Evolutionary conservation across 2,113 vertebrate genomes (phyloP), one percentile per base, ranked within the genome.

Genomic region (Beaufortia kweichowensis): DNA sequence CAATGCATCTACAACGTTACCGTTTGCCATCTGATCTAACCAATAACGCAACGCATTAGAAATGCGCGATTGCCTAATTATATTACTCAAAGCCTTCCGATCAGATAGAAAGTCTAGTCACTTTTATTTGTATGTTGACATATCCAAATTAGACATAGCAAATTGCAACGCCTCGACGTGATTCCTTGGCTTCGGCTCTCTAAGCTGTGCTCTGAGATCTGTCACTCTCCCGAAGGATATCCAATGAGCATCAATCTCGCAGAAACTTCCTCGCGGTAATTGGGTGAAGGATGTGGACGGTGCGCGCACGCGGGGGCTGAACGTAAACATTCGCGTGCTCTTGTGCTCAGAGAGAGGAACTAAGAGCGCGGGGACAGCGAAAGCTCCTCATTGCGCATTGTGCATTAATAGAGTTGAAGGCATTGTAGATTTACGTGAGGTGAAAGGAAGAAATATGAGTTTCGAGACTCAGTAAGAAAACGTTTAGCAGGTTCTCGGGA

Each of bases 261-360:
- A 79, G 77, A 87, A 84, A 87, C 91, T 88, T 90, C 91, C 86
- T 78, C 75, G 81, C 86, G 85, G 91, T 93, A 90, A 94, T 95
- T 94, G 89, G 91, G 91, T 90, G 91, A 90, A 88, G 88, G 92
- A 86, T 84, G 91, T 91, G 89, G 91, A 90, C 90, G 91, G 86
- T 85, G 88, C 87, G 90, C 91, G 93, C 92, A 92, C 92, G 88
- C 86, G 85, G 87, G 63, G 88, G 91, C 91, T 82, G 90, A 91
- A 88, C 91, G 93, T 95, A 94, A 95, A 96, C 94, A 95, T 92
- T 93, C 82, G 90, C 88, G 89, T 83, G 90, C 91, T 92, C 91
- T 88, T 48, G 85, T 91, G 90, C 90, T 41, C 89, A 77, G 87
- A 91, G 93, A 91, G 92, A 93, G 87, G 88, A 91, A 62, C 84